These are phyloP conservation scores for Ecdyonurus torrentis DNA, from an alignment of 2,888 invertebrate genomes.

Conservation along the genomic window DNA sequence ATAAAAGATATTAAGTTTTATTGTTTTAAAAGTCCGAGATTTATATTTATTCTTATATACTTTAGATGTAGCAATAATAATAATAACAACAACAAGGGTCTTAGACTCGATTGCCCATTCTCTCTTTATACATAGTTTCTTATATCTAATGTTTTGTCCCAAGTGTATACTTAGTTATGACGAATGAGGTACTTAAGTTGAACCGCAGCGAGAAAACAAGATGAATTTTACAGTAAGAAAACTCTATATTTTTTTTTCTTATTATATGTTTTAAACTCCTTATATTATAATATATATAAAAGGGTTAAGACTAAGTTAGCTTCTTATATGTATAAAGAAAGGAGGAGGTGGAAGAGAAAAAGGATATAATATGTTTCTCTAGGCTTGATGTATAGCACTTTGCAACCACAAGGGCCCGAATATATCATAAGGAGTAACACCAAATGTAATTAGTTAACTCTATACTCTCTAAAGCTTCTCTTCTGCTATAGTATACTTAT, in stretches of 20 bases:
- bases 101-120: neutral
- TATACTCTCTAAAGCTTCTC: neutral
- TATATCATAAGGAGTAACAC: conserved; percentile 1
- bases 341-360: too few species aligned
- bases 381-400: neutral
- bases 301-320: neutral
- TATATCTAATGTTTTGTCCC: too few species aligned
- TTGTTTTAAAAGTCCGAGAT: neutral
- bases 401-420: neutral
- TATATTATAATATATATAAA: neutral
- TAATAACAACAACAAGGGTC: neutral
- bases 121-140: too few species aligned
- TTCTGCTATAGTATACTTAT: neutral
- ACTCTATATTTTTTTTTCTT: neutral
- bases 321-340: too few species aligned
- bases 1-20: too few species aligned
- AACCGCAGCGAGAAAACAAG: neutral
- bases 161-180: neutral
- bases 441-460: neutral
- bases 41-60: too few species aligned
- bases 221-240: neutral
- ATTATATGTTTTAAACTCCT: neutral
- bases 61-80: too few species aligned
- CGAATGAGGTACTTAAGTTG: neutral
- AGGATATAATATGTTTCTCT: too few species aligned